These are phyloP conservation scores for Eubasilissa regina DNA, from an alignment of 1,140 invertebrate species.

Conservation along the genomic window DNA sequence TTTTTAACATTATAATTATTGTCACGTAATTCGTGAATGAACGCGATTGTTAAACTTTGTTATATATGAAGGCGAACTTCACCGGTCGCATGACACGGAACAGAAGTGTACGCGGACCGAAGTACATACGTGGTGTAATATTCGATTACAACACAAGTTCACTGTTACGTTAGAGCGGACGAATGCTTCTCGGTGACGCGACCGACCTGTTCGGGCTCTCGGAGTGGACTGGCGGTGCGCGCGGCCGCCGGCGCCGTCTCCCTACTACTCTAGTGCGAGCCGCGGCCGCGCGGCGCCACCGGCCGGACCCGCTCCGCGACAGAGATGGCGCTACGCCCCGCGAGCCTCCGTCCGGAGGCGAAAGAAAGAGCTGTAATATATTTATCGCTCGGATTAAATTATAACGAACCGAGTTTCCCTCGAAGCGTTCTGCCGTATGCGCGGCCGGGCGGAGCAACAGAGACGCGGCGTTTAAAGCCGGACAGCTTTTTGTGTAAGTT, in stretches of 20 bases:
- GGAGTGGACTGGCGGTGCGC: constrained; percentile 42
- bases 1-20: constrained; percentile 36
- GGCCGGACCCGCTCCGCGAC: neutral
- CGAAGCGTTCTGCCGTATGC: constrained; percentile 16
- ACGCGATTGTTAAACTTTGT: constrained; percentile 21
- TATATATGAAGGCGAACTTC: constrained; percentile 20
- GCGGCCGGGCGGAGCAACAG: neutral
- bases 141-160: constrained; percentile 42
- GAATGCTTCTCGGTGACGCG: neutral
- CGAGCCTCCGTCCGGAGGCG: neutral
- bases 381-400: constrained; percentile 49
- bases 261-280: neutral
- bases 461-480: constrained; percentile 13
- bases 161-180: constrained; percentile 34
- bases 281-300: constrained; percentile 42
- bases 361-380: constrained; percentile 40
- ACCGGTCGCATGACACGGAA: constrained; percentile 29
- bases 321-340: neutral
- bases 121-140: constrained; percentile 1
- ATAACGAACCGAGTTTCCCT: constrained; percentile 27
- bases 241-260: constrained; percentile 22
- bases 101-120: constrained; percentile 13
- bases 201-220: constrained; percentile 26
- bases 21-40: neutral
- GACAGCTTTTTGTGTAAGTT: constrained; percentile 46